These are phyloP conservation scores for Orchesellides sinensis DNA, from an alignment of 2,888 invertebrate species.

Conservation along the genomic window DNA sequence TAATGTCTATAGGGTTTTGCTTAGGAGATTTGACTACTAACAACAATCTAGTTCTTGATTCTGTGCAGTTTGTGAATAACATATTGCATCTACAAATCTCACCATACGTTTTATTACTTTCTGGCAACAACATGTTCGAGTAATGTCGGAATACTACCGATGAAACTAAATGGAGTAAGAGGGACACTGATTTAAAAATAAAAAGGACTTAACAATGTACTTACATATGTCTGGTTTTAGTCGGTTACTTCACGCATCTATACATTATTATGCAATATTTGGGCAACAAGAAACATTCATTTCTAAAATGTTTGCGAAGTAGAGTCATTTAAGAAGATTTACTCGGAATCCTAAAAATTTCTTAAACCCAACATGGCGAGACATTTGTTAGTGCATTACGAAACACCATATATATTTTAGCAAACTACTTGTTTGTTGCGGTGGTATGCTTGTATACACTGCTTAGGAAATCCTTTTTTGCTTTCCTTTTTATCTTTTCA, in stretches of 20 bases:
- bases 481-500: background rate
- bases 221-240: background rate
- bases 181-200: background rate
- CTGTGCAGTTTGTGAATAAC: background rate
- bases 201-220: background rate
- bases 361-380: background rate
- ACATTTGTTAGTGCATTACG: background rate
- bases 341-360: background rate
- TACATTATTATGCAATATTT: no score
- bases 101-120: background rate
- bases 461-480: conserved; percentile 5
- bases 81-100: background rate
- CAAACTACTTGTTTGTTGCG: no score
- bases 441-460: no score
- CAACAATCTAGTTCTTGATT: background rate
- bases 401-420: no score
- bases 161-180: background rate
- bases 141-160: background rate
- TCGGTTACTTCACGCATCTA: no score
- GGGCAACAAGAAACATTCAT: no score
- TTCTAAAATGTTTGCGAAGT: background rate
- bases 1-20: background rate
- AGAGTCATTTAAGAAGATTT: conserved; percentile 39
- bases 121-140: background rate
- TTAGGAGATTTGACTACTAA: background rate